Evolutionary conservation across 92 coral and sea anemone species (phyloP).

Genomic region (Umimayanthus kanabou): DNA sequence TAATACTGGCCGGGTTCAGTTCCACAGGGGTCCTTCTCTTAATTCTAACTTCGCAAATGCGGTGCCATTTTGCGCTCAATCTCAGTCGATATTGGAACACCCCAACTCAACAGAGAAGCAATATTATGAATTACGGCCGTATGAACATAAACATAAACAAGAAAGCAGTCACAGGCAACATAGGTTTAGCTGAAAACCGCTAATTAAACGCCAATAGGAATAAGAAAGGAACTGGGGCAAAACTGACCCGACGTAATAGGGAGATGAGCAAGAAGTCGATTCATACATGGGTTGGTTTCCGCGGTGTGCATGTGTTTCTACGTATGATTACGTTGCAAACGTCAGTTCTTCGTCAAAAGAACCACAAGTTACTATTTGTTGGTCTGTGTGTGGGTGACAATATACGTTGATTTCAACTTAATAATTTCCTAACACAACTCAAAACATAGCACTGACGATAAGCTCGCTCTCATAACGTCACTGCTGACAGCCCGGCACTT

Average conservation of each 20-base stretch:
- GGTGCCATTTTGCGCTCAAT: background rate
- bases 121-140: background rate
- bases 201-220: background rate
- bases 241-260: background rate
- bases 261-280: background rate
- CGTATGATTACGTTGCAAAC: background rate
- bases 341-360: background rate
- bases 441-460: no score
- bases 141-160: background rate
- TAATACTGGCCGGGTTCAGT: background rate
- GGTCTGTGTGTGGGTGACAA: background rate
- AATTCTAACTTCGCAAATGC: background rate
- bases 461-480: background rate
- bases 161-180: background rate
- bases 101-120: background rate
- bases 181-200: background rate
- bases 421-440: no score
- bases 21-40: background rate
- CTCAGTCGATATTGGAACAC: constrained; percentile 4
- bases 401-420: background rate
- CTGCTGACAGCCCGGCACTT: no score
- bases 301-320: background rate
- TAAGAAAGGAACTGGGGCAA: background rate
- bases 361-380: background rate
- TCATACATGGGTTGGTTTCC: background rate